These are phyloP conservation scores for Bombycilla garrulus DNA, from an alignment of 2,113 vertebrate species.

Conservation along the genomic window DNA sequence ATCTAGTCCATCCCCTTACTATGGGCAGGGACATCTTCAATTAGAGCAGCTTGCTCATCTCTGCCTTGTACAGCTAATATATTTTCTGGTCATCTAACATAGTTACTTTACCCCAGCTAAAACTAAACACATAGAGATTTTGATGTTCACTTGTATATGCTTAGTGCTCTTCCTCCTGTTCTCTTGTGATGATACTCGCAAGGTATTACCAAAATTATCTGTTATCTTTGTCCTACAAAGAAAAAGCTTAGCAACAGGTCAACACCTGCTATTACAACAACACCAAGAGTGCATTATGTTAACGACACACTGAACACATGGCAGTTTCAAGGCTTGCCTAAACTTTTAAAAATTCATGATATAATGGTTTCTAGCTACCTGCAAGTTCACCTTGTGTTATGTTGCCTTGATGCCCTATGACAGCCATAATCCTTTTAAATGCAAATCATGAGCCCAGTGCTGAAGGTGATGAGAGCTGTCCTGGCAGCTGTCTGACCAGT, in stretches of 20 bases:
- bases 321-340: not conserved
- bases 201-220: not conserved
- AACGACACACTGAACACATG: not conserved
- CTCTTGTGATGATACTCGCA: not conserved
- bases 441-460: not conserved
- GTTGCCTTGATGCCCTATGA: not conserved
- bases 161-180: not conserved
- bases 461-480: not conserved
- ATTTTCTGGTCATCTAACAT: not conserved
- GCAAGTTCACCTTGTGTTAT: not conserved
- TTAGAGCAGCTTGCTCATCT: not conserved
- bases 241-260: not conserved
- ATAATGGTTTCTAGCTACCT: not conserved
- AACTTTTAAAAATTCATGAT: not conserved
- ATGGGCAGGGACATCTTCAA: not conserved
- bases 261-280: not conserved
- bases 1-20: not conserved
- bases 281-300: not conserved
- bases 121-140: not conserved
- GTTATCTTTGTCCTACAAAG: not conserved
- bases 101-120: not conserved
- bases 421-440: not conserved
- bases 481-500: conserved; percentile 21
- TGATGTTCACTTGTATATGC: not conserved
- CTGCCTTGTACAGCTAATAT: not conserved